phyloP scores from a whole-genome alignment of 2,797 vertebrate species.

The Mormyrus hasselquistii region DNA sequence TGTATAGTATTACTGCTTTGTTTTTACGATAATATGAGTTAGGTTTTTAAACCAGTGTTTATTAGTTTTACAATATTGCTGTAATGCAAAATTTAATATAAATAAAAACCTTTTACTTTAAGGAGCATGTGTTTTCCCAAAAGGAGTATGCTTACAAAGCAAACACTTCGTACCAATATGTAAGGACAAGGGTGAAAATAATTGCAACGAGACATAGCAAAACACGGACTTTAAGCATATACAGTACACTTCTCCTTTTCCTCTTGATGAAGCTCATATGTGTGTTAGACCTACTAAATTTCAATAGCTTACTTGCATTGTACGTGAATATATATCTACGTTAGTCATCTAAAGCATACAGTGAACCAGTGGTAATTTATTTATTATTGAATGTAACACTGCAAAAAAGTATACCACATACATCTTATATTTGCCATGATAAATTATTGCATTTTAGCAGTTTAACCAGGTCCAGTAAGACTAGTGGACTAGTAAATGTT shows the following conservation, averaged over 20 bases:
- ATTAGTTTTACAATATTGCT: background rate
- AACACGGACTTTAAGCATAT: background rate
- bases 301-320: background rate
- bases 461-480: background rate
- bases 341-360: background rate
- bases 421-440: background rate
- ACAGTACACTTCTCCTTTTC: background rate
- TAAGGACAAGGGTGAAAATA: background rate
- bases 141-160: background rate
- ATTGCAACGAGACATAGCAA: background rate
- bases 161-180: background rate
- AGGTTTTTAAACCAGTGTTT: background rate
- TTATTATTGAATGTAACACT: background rate
- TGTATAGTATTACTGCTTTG: background rate
- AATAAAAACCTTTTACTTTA: background rate
- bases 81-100: background rate
- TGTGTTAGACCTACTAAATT: background rate
- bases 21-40: background rate
- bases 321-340: background rate
- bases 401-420: background rate
- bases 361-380: background rate
- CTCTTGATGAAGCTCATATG: background rate
- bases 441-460: background rate
- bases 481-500: background rate
- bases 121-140: background rate